These are phyloP conservation scores for Pyrrhosoma nymphula DNA, from an alignment of 2,888 invertebrate species.

Conservation along the genomic window DNA sequence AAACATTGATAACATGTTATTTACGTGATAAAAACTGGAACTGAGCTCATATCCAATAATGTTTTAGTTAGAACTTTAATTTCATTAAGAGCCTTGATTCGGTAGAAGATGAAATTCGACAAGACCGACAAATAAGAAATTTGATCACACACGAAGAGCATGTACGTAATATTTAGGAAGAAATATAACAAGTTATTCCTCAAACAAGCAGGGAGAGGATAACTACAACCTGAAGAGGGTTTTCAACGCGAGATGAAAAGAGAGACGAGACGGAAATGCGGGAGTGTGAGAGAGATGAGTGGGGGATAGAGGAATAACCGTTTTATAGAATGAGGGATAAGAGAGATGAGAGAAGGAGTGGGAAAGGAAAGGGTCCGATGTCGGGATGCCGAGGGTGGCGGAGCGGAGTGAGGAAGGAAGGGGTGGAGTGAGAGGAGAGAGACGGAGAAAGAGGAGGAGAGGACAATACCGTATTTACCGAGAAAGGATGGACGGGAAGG, in stretches of 20 bases:
- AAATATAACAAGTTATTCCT: neutral
- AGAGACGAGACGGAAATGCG: neutral
- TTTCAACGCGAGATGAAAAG: neutral
- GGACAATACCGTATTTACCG: slow-evolving; percentile 7
- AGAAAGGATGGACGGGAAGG: slow-evolving; percentile 35
- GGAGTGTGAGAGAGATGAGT: neutral
- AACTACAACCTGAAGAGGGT: neutral
- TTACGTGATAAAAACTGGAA: too few species aligned
- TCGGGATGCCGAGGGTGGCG: neutral
- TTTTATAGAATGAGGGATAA: neutral
- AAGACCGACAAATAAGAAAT: too few species aligned
- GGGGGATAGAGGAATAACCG: neutral
- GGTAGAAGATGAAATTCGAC: too few species aligned
- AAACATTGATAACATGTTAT: too few species aligned
- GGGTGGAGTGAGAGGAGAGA: neutral
- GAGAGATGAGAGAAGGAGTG: neutral
- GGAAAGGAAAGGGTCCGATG: slow-evolving; percentile 35
- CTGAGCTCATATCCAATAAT: too few species aligned
- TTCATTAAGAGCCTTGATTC: too few species aligned
- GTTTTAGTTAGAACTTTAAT: too few species aligned
- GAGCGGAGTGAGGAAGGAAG: slow-evolving; percentile 11
- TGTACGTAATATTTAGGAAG: neutral
- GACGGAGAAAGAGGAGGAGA: neutral
- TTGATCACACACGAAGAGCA: neutral
- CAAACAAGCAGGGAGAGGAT: neutral